Percentiles rank a stretch among this genome's conserved stretches.
phyloP scores from a whole-genome alignment of 2,888 invertebrate species.

The Drosophila mettleri region DNA sequence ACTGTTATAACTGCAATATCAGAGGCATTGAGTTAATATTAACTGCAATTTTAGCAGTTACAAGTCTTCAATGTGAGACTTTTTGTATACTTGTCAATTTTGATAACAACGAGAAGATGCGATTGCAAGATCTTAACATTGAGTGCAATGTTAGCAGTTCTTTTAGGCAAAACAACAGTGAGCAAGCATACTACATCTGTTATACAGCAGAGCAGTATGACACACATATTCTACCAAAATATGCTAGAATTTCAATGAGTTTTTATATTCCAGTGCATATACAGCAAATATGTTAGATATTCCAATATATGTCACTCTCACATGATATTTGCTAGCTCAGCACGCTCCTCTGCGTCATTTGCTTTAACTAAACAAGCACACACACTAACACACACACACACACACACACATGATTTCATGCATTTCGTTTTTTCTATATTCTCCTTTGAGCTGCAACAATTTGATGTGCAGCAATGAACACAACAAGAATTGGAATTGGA shows the following conservation, averaged over 20 bases:
- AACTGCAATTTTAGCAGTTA: background rate
- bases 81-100: background rate
- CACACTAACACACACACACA: background rate
- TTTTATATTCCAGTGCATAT: conserved; percentile 5
- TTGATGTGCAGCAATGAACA: conserved; percentile 28
- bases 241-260: background rate
- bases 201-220: too few species aligned
- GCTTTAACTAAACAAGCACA: conserved; percentile 2
- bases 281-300: conserved; percentile 12
- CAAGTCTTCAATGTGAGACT: background rate
- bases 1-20: too few species aligned
- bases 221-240: too few species aligned
- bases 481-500: conserved; percentile 34
- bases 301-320: conserved; percentile 21
- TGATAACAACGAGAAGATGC: background rate
- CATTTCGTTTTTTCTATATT: conserved; percentile 12
- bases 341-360: conserved; percentile 24
- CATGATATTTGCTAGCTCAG: conserved; percentile 4
- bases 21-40: background rate
- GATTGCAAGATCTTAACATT: background rate
- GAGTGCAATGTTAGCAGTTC: background rate
- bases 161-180: background rate
- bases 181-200: background rate
- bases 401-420: background rate
- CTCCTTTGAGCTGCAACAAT: conserved; percentile 39